Conservation (phyloP, 2,797 vertebrate genomes). For the Sebastolobus alascanus region DNA sequence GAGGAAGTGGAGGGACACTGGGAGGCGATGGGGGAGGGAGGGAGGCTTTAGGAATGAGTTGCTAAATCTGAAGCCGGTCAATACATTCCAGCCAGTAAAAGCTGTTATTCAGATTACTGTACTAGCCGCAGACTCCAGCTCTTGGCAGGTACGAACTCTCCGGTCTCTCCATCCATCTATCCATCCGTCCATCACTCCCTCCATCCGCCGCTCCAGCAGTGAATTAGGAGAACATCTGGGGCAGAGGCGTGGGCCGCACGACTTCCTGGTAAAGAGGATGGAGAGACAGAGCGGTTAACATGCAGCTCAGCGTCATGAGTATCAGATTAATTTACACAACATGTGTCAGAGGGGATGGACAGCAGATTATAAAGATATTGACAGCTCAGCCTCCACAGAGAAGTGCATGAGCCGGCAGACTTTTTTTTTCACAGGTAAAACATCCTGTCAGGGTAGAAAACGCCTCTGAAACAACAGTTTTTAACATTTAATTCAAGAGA, state of each 20-base stretch:
- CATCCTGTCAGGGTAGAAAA: not conserved
- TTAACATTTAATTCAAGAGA: not conserved
- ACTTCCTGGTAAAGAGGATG: conserved; percentile 48
- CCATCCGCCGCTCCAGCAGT: not conserved
- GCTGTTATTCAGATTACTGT: conserved; percentile 76
- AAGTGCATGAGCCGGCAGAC: not conserved
- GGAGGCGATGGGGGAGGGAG: conserved; percentile 15
- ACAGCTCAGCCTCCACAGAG: conserved; percentile 40
- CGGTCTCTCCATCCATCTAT: not conserved
- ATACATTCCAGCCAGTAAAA: conserved; percentile 74
- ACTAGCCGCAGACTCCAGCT: conserved; percentile 42
- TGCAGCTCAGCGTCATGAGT: conserved; percentile 41
- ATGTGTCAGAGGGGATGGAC: conserved; percentile 62
- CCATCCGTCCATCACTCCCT: not conserved
- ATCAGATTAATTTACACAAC: conserved; percentile 72
- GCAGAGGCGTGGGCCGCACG: not conserved
- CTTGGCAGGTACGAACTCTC: conserved; percentile 55
- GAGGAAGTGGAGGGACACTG: conserved; percentile 11
- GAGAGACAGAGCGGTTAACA: conserved; percentile 43
- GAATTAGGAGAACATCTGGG: conserved; percentile 48
- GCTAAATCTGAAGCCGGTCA: conserved; percentile 78
- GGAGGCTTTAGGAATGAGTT: conserved; percentile 68
- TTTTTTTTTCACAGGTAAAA: not conserved
- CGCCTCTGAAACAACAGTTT: not conserved
- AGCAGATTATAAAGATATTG: conserved; percentile 67